These are phyloP conservation scores for Scaptomyza polygonia DNA, from an alignment of 2,888 invertebrate species.

Conservation along the genomic window DNA sequence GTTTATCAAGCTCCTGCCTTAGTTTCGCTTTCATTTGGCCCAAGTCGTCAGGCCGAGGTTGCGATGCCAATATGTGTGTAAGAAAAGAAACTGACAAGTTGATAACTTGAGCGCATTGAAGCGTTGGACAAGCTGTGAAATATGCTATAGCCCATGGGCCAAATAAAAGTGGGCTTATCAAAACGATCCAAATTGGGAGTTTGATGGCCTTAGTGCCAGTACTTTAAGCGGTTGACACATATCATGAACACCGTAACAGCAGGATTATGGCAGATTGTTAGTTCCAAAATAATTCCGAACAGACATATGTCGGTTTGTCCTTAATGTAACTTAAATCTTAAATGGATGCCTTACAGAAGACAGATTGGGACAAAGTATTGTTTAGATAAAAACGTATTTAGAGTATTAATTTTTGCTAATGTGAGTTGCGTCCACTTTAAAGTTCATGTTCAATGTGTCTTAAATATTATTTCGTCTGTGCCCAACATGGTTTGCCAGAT, in stretches of 20 bases:
- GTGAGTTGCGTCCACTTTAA: not conserved
- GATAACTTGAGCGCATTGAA: slow-evolving; percentile 62
- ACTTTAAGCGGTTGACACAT: slow-evolving; percentile 5
- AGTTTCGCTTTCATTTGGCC: too few species aligned
- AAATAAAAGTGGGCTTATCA: slow-evolving; percentile 31
- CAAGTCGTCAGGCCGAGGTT: too few species aligned
- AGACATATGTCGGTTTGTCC: not conserved
- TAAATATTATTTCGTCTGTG: slow-evolving; percentile 13
- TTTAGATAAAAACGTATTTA: not conserved
- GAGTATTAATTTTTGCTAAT: slow-evolving; percentile 3
- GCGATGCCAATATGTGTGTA: too few species aligned
- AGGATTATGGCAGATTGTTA: slow-evolving; percentile 27
- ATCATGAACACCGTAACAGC: slow-evolving; percentile 13
- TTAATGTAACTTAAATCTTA: slow-evolving; percentile 1
- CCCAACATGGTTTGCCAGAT: slow-evolving; percentile 51
- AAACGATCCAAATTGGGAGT: slow-evolving; percentile 38
- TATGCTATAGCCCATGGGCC: slow-evolving; percentile 20
- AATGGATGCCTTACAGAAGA: not conserved
- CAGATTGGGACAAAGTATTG: slow-evolving; percentile 6
- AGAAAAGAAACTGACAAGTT: slow-evolving; percentile 63
- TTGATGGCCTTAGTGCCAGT: not conserved
- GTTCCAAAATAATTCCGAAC: slow-evolving; percentile 1
- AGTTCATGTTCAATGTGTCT: not conserved
- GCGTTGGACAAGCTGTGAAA: slow-evolving; percentile 48
- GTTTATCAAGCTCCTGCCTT: too few species aligned